Base-by-base conservation (phyloP, 2,797 vertebrate species). In the Hyperoplus lanceolatus region DNA sequence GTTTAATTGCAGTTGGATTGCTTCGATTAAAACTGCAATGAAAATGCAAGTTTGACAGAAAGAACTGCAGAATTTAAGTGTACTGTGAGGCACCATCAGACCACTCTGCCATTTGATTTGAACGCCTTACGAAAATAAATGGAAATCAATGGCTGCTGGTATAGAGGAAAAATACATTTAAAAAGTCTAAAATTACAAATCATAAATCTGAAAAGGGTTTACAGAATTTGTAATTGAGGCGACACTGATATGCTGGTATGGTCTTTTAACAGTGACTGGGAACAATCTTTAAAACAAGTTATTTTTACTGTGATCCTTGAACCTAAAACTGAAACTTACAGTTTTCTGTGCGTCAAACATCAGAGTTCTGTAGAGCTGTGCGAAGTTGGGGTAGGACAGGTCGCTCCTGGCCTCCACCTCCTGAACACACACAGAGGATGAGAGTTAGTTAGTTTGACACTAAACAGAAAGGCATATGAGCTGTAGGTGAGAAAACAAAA, bases 281-380 rank as follows among this genome's bases (percentile, higher is more conserved):
- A 29, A 46, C 15, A 6, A 21, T 21, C 11, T 21, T 58, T 5
- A 18, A 62, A 48, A 46, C 10, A 4, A 62, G 16, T 15, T 10
- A 6, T n/a, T 45, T 6, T 13, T 14, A 13, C n/a, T 45, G n/a
- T 43, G 41, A 60, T 14, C 6, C 46, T 48, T 18, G 53, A 71
- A 71, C 4, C 13, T 18, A 10, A 39, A 71, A 5, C 0, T 0
- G 41, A 55, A 59, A 93, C 96, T 96, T 89, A 97, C 96, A 43
- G 90, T 95, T 89, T 93, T 96, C 90, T 97, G 96, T 1, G 96
- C 90, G 4, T 97, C 96, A 39, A 97, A 97, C 96, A 97, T 96
- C 72, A 97, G 91, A 4, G 96, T 97, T 71, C 96, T 95, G 92
- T 97, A 97, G 87, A 97, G 97, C 72, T 96, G 96, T 65, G 95